A percentile compares a stretch with the other conserved stretches of the same genome.
These are phyloP conservation scores for Cryptoblepharus egeriae DNA, from an alignment of 2,797 vertebrate genomes.

Conservation along the genomic window DNA sequence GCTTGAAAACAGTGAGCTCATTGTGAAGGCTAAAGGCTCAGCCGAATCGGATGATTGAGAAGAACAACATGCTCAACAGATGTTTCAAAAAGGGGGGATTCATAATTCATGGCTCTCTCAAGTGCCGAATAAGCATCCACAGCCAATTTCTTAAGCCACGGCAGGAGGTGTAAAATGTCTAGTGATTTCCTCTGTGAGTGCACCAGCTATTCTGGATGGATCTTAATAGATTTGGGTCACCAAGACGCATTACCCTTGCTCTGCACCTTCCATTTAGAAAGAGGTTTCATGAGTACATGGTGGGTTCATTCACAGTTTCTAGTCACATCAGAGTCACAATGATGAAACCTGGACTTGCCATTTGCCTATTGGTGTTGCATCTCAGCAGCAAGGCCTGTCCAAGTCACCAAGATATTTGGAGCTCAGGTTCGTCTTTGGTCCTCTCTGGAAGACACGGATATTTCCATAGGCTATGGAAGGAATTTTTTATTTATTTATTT, in stretches of 20 bases:
- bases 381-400: constrained; percentile 51
- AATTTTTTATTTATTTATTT: no score
- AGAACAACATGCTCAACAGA: constrained; percentile 82
- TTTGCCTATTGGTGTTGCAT: constrained; percentile 34
- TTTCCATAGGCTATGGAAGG: constrained; percentile 35
- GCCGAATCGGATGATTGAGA: constrained; percentile 77
- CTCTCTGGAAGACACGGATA: constrained; percentile 52
- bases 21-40: constrained; percentile 73
- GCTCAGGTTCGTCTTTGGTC: constrained; percentile 35
- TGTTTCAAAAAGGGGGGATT: constrained; percentile 68
- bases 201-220: constrained; percentile 87
- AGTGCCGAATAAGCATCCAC: constrained; percentile 75
- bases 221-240: constrained; percentile 69
- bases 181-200: constrained; percentile 85
- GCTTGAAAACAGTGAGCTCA: constrained; percentile 79
- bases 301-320: constrained; percentile 41
- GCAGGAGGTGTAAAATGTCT: constrained; percentile 89
- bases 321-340: constrained; percentile 52
- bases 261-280: constrained; percentile 31
- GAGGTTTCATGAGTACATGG: constrained; percentile 44
- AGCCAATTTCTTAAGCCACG: constrained; percentile 82
- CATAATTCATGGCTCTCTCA: constrained; percentile 78
- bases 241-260: constrained; percentile 47
- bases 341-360: constrained; percentile 50
- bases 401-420: constrained; percentile 56